phyloP scores from a whole-genome alignment of 2,888 invertebrate genomes.

The Microctonus hyperodae region DNA sequence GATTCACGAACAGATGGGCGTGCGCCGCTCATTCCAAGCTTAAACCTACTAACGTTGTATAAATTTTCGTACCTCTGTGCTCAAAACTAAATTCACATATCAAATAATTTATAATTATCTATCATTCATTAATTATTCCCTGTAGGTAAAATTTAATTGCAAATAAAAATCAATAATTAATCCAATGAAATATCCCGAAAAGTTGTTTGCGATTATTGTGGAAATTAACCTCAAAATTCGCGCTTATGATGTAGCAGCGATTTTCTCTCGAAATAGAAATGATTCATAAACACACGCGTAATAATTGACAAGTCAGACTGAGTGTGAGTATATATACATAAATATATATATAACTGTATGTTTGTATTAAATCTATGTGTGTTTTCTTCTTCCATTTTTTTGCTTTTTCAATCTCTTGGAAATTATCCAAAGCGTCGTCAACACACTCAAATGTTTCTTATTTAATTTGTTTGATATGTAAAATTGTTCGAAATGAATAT shows the following conservation, averaged over 20 bases:
- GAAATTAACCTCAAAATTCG: constrained; percentile 53
- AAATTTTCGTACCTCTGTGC: no score
- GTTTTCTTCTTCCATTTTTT: background rate
- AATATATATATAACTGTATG: background rate
- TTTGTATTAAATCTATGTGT: background rate
- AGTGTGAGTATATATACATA: background rate
- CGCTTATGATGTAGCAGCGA: constrained; percentile 43
- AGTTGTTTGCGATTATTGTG: background rate
- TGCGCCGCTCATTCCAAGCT: constrained; percentile 43
- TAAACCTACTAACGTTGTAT: constrained; percentile 29
- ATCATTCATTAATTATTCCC: constrained; percentile 15
- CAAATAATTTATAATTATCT: constrained; percentile 21
- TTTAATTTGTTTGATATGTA: no score
- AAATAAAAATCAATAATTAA: no score
- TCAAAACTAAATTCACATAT: background rate
- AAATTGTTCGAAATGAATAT: no score
- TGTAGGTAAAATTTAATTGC: background rate
- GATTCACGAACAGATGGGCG: constrained; percentile 52
- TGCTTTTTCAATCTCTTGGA: background rate
- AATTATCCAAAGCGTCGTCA: background rate
- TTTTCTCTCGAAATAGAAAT: constrained; percentile 58
- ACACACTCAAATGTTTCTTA: no score
- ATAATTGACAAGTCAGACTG: constrained; percentile 37
- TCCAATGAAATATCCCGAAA: no score
- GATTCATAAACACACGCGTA: constrained; percentile 51